phyloP scores from a whole-genome alignment of 2,888 invertebrate species.

The Agriopis aurantiaria region DNA sequence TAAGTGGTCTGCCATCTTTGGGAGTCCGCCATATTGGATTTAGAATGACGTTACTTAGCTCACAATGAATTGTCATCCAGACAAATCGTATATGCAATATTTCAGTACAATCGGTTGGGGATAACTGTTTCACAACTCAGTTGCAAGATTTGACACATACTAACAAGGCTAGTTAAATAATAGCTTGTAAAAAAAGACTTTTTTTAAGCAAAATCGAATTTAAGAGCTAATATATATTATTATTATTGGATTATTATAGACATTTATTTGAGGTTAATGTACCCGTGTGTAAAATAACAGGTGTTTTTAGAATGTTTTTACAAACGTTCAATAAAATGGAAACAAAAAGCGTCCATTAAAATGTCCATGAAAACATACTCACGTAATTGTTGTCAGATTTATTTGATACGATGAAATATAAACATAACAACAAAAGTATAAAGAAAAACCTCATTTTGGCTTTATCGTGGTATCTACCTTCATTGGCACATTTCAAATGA shows the following conservation, averaged over 20 bases:
- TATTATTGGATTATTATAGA: background rate
- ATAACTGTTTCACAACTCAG: too few relatives aligned
- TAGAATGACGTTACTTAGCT: too few relatives aligned
- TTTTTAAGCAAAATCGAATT: too few relatives aligned
- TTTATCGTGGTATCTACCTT: background rate
- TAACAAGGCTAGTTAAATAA: too few relatives aligned
- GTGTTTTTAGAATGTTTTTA: background rate
- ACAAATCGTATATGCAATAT: too few relatives aligned
- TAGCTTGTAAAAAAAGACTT: too few relatives aligned
- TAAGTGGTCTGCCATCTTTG: too few relatives aligned
- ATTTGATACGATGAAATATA: slow-evolving; percentile 19
- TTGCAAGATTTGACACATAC: too few relatives aligned
- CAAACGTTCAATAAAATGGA: background rate
- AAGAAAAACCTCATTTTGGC: slow-evolving; percentile 15
- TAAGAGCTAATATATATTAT: too few relatives aligned
- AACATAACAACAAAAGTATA: slow-evolving; percentile 14
- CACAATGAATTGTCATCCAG: too few relatives aligned
- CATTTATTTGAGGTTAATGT: background rate
- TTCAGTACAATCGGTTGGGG: too few relatives aligned
- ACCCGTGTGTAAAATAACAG: slow-evolving; percentile 2
- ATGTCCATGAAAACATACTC: slow-evolving; percentile 17
- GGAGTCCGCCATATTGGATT: too few relatives aligned
- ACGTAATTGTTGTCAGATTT: slow-evolving; percentile 34
- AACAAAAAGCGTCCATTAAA: background rate
- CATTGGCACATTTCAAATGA: slow-evolving; percentile 30